Conservation (phyloP, 2,797 vertebrate genomes). For the Gallinago solitaria region DNA sequence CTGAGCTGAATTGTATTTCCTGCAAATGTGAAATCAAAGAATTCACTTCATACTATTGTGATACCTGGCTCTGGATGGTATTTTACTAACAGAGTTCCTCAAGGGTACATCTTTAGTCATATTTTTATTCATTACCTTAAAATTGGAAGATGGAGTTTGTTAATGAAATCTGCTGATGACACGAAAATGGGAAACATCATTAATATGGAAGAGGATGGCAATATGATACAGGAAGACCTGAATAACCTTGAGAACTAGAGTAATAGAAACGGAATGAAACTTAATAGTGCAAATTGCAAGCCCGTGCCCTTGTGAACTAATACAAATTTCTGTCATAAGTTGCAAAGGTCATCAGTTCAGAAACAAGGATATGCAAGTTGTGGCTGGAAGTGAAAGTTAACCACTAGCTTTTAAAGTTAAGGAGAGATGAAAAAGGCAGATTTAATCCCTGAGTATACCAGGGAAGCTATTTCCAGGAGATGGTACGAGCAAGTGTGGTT, state of each 20-base stretch:
- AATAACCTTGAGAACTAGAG: slow-evolving; percentile 25
- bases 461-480: not conserved
- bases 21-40: not conserved
- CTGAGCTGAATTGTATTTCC: not conserved
- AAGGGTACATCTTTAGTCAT: not conserved
- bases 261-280: slow-evolving; percentile 7
- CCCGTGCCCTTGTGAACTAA: not conserved
- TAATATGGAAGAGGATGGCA: slow-evolving; percentile 26
- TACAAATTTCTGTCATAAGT: slow-evolving; percentile 28
- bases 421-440: not conserved
- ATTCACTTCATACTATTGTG: not conserved
- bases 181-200: not conserved
- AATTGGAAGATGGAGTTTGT: slow-evolving; percentile 1
- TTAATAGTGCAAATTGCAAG: slow-evolving; percentile 21
- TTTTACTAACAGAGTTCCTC: not conserved
- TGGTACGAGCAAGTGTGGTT: rapidly evolving
- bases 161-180: slow-evolving; percentile 46
- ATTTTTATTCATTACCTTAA: slow-evolving; percentile 27
- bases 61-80: not conserved
- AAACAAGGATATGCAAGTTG: not conserved
- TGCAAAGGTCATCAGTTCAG: slow-evolving; percentile 7
- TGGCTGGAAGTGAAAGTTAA: not conserved
- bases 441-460: not conserved
- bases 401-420: not conserved
- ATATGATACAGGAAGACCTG: not conserved